Conservation (phyloP, 2,888 invertebrate species). For the Unio delphinus region DNA sequence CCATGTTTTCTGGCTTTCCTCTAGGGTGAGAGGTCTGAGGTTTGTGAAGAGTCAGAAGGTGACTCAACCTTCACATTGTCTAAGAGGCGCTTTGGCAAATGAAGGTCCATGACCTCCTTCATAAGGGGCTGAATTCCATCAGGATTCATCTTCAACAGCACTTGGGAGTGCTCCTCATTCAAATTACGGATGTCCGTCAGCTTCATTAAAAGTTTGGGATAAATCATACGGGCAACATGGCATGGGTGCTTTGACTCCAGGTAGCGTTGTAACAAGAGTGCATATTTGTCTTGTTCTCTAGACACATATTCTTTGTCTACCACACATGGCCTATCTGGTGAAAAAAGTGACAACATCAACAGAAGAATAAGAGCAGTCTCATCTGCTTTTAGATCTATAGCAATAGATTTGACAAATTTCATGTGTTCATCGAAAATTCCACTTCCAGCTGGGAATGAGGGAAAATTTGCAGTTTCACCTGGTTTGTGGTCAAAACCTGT, state of each 20-base stretch:
- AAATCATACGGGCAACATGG: conserved; percentile 61
- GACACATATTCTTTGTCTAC: conserved; percentile 73
- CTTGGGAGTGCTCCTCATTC: conserved; percentile 92
- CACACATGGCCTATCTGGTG: conserved; percentile 83
- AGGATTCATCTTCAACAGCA: conserved; percentile 94
- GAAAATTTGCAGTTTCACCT: not conserved
- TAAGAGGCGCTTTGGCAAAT: conserved; percentile 41
- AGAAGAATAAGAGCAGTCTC: conserved; percentile 93
- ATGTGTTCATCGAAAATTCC: conserved; percentile 71
- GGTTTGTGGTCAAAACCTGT: conserved; percentile 77
- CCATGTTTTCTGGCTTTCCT: too few relatives aligned
- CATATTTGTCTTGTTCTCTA: conserved; percentile 70
- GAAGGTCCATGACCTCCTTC: conserved; percentile 94
- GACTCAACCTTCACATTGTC: too few relatives aligned
- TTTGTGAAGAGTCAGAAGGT: too few relatives aligned
- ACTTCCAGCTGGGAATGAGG: conserved; percentile 32
- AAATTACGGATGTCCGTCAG: conserved; percentile 91
- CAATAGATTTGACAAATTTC: conserved; percentile 74
- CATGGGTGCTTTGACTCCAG: conserved; percentile 66
- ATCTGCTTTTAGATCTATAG: conserved; percentile 87
- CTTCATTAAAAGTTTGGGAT: conserved; percentile 83
- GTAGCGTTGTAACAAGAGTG: conserved; percentile 66
- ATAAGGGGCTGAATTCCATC: conserved; percentile 91
- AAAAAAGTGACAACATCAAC: conserved; percentile 92
- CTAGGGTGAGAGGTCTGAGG: too few relatives aligned